phyloP scores from a whole-genome alignment of 2,113 vertebrate species.

The Morone chrysops region DNA sequence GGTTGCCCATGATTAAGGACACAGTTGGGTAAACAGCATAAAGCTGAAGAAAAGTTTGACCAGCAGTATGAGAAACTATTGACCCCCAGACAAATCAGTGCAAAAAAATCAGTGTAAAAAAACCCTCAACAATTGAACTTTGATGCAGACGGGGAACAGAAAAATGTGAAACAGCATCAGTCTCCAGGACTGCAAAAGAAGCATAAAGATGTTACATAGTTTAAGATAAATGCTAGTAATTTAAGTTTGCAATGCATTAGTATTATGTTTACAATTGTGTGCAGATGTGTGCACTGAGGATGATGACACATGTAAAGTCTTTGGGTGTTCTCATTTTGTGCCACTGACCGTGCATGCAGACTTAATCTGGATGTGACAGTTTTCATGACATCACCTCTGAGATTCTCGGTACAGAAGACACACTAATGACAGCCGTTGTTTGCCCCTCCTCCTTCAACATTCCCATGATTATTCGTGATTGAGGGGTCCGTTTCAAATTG shows the following conservation, averaged over 20 bases:
- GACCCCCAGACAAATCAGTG: conserved; percentile 8
- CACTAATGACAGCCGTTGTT: conserved; percentile 37
- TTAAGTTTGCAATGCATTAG: background rate
- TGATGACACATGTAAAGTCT: background rate
- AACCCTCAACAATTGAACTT: background rate
- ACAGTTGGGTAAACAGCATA: background rate
- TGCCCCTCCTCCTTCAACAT: conserved; percentile 17
- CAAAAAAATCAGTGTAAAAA: background rate
- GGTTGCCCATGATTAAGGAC: background rate
- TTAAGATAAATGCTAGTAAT: background rate
- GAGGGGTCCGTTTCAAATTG: conserved; percentile 53
- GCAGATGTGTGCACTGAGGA: background rate
- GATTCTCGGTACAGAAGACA: conserved; percentile 7
- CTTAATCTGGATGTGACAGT: conserved; percentile 33
- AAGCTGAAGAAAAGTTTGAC: background rate
- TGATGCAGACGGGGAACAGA: background rate
- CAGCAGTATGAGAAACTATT: background rate
- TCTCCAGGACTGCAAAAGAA: background rate
- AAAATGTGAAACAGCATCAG: background rate
- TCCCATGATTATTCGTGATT: conserved; percentile 45
- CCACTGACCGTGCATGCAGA: background rate
- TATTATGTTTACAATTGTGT: background rate
- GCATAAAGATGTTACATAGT: background rate
- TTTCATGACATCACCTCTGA: conserved; percentile 61
- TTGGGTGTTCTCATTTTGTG: background rate